Base-by-base conservation (phyloP, 2,888 invertebrate species). In the Oxycera nigricornis region DNA sequence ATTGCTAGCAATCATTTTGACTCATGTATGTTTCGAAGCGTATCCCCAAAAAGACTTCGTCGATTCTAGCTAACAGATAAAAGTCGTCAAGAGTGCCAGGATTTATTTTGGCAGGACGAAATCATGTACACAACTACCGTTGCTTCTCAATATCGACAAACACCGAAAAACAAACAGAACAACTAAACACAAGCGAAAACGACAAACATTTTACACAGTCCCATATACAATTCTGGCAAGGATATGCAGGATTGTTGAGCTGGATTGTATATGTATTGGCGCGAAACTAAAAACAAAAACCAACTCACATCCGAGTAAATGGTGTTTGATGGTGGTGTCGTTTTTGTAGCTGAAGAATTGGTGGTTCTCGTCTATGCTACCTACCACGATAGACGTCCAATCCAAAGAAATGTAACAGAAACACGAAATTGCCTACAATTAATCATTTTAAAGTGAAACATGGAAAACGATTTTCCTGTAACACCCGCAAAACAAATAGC, bases 381-480 rank as follows among this genome's bases (percentile, higher is more conserved):
- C 46, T n/a, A n/a, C n/a, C n/a, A 55, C 55, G 55, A 46, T 59
- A 30, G 28, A n/a, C n/a, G n/a, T n/a, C 59, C n/a, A 1, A 59
- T 30, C 22, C 24, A 55, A 61, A 65, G 65, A 65, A 65, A 65
- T 65, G 65, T 65, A 65, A 65, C 65, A 65, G 65, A 65, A 65
- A 65, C 22, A 35, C 65, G 65, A 73, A 65, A 65, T 65, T 46
- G 73, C 61, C 59, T 17, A 30, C 73, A 46, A 73, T 73, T 73
- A 73, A 73, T 73, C 73, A 73, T 73, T 73, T 73, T 65, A 73
- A 73, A 73, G 73, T 73, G 73, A 73, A 73, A 73, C 73, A 67
- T 73, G 73, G 73, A 65, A 73, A 73, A 65, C 73, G 73, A 73
- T 73, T 73, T 73, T 73, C 65, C 65, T 28, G 73, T 73, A 73